Percentiles rank a stretch among this genome's conserved stretches.
Conservation (phyloP, 1,140 invertebrate species). For the Pantala flavescens region DNA sequence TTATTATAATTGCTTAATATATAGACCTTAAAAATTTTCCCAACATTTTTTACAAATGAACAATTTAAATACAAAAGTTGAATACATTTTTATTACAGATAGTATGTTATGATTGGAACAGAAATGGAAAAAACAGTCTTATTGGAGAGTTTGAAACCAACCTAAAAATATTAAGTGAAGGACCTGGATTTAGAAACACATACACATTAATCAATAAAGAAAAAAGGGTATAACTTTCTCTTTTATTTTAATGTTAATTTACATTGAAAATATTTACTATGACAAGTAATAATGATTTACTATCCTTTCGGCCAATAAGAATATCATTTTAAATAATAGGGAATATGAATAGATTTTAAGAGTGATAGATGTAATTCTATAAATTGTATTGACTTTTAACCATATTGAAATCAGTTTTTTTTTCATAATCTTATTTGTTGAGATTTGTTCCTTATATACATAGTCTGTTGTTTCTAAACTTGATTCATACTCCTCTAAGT, state of each 20-base stretch:
- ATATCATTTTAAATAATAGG: neutral
- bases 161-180: constrained; percentile 23
- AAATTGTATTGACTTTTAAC: neutral
- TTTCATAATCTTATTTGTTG: no score
- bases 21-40: no score
- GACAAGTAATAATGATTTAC: neutral
- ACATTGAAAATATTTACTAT: neutral
- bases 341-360: neutral
- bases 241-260: neutral
- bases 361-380: neutral
- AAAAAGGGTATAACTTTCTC: constrained; percentile 22
- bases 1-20: no score
- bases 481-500: no score
- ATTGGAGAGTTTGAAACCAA: constrained; percentile 27
- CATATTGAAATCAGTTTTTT: neutral
- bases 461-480: no score
- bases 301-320: no score
- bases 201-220: constrained; percentile 25
- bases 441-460: neutral
- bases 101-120: constrained; percentile 30
- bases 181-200: constrained; percentile 21
- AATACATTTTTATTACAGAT: constrained; percentile 17
- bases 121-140: constrained; percentile 25
- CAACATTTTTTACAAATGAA: no score
- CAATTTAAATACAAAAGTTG: no score